Conservation (phyloP, 2,113 vertebrate genomes). For the Carlito syrichta region DNA sequence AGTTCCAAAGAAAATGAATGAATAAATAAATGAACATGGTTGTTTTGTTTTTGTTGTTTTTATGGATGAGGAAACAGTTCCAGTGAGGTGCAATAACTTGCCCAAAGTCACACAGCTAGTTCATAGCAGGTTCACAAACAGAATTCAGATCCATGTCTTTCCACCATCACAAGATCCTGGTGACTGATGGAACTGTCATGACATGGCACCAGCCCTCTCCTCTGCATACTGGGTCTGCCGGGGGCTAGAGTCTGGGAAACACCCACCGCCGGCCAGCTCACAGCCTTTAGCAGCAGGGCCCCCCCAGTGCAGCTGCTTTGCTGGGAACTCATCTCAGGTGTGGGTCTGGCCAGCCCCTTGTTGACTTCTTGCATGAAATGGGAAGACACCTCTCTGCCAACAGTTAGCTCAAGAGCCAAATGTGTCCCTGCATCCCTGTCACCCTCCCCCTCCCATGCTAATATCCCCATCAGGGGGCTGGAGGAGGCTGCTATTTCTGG, state of each 20-base stretch:
- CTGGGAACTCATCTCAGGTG: neutral
- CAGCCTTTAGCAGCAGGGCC: neutral
- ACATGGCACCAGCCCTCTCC: neutral
- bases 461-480: neutral
- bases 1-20: neutral
- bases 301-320: neutral
- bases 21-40: neutral
- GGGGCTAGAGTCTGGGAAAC: neutral
- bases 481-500: slow-evolving; percentile 51
- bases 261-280: neutral
- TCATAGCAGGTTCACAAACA: neutral
- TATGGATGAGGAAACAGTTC: neutral
- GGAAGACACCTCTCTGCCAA: neutral
- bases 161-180: neutral
- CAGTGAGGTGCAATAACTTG: neutral
- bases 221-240: rapidly evolving
- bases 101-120: neutral
- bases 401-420: neutral
- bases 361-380: neutral
- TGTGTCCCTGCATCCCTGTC: neutral
- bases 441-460: neutral
- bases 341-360: neutral
- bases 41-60: too few relatives aligned
- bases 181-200: neutral
- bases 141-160: neutral